phyloP scores from a whole-genome alignment of 1,140 invertebrate species.

The Oryzaephilus surinamensis region DNA sequence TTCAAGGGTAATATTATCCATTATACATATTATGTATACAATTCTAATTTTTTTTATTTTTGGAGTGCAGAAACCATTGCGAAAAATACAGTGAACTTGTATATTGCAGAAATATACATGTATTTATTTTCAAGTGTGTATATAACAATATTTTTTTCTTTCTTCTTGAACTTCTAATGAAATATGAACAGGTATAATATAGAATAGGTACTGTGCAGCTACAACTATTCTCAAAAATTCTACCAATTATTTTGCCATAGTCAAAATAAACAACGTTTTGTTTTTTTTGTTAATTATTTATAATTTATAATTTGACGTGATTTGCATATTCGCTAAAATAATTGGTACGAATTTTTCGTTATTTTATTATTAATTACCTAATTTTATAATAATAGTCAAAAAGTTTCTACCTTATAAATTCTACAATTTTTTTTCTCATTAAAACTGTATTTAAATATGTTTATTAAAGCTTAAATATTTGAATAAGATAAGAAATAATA shows the following conservation, averaged over 20 bases:
- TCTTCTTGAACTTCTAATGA: background rate
- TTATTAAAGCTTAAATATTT: slow-evolving; percentile 23
- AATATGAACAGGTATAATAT: slow-evolving; percentile 19
- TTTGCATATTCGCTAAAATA: slow-evolving; percentile 12
- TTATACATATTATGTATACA: no score
- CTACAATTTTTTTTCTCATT: slow-evolving; percentile 21
- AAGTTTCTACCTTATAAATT: slow-evolving; percentile 26
- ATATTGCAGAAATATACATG: slow-evolving; percentile 1
- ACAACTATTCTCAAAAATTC: background rate
- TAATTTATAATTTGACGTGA: no score
- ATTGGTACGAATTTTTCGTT: no score
- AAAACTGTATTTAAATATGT: slow-evolving; percentile 17
- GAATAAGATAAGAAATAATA: slow-evolving; percentile 23
- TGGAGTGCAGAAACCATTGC: slow-evolving; percentile 27
- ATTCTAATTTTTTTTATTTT: no score
- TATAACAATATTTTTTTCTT: background rate
- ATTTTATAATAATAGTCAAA: slow-evolving; percentile 23
- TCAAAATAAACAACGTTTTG: background rate
- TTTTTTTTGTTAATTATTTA: no score
- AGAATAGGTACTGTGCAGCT: slow-evolving; percentile 6
- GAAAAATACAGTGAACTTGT: slow-evolving; percentile 16
- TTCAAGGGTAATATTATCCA: background rate
- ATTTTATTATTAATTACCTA: no score
- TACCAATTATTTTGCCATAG: background rate
- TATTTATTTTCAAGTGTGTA: background rate